Base-by-base conservation (phyloP, 2,797 vertebrate species). In the Cyprinodon diabolis region DNA sequence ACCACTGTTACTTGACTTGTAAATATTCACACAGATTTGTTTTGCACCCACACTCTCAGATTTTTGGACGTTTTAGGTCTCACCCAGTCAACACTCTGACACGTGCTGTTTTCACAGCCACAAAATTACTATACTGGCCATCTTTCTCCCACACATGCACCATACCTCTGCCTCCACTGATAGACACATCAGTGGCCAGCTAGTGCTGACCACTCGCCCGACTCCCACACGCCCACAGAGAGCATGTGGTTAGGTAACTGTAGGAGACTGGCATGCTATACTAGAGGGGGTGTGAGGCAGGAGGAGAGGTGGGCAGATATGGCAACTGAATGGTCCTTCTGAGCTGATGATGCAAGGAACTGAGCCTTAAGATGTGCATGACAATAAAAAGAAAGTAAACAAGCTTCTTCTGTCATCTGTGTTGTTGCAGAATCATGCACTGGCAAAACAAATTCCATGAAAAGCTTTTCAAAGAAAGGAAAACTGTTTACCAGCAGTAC, bases 191-290 rank as follows among this genome's bases (percentile, higher is more conserved):
- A 76, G 86, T 86, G 91, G 89, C 90, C 89, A 91, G 83, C 88
- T 86, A 89, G 89, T 86, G 88, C 89, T 93, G 91, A 93, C 93
- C 93, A 92, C 87, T 87, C 84, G 90, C 81, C 90, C 83, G 75
- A 88, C 90, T 87, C 91, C 90, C 91, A 90, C 91, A 89, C 90
- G 81, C 58, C 81, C 79, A 88, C 90, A 79, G 86, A 89, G 87
- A 89, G 88, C 86, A 75, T 82, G 79, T 77, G 81, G 84, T 93
- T 92, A 93, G 91, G 78, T 92, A 93, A 93, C 91, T 90, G 87
- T 76, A 81, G 83, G 86, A 93, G 84, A 91, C 88, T 90, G 89
- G 89, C 91, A 87, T 8, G 47, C 74, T 87, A 83, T 78, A 78
- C 75, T 78, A 78, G 75, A 85, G 87, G 87, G 87, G 89, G 88